phyloP scores from a whole-genome alignment of 2,888 invertebrate species.

The Balanococcus diminutus region DNA sequence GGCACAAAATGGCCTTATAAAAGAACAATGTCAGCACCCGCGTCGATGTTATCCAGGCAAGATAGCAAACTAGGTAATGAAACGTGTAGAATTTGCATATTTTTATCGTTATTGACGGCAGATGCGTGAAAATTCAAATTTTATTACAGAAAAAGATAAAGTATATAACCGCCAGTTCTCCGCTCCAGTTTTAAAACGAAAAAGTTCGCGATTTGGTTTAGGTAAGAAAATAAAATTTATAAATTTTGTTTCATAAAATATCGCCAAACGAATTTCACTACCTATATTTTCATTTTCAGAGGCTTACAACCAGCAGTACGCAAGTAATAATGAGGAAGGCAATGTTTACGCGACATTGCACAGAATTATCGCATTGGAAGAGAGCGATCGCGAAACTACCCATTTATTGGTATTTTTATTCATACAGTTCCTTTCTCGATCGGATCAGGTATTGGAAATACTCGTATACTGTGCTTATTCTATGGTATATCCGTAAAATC shows the following conservation, averaged over 20 bases:
- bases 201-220: constrained; percentile 75
- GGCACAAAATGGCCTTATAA: constrained; percentile 95
- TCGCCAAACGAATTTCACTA: neutral
- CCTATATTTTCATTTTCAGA: constrained; percentile 66
- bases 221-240: constrained; percentile 35
- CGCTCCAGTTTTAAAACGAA: constrained; percentile 91
- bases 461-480: too few relatives aligned
- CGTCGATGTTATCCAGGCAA: constrained; percentile 77
- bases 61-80: constrained; percentile 66
- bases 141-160: constrained; percentile 55
- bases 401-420: constrained; percentile 92
- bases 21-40: constrained; percentile 91
- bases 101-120: neutral
- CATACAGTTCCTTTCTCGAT: constrained; percentile 91
- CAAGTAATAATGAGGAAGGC: constrained; percentile 22
- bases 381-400: constrained; percentile 93
- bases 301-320: constrained; percentile 60
- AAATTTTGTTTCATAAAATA: neutral
- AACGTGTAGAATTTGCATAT: neutral
- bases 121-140: neutral
- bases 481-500: neutral
- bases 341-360: constrained; percentile 67
- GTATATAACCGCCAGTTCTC: constrained; percentile 87
- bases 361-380: constrained; percentile 89
- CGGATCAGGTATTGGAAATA: constrained; percentile 68